These are phyloP conservation scores for Diprion similis DNA, from an alignment of 1,140 invertebrate genomes.

Conservation along the genomic window DNA sequence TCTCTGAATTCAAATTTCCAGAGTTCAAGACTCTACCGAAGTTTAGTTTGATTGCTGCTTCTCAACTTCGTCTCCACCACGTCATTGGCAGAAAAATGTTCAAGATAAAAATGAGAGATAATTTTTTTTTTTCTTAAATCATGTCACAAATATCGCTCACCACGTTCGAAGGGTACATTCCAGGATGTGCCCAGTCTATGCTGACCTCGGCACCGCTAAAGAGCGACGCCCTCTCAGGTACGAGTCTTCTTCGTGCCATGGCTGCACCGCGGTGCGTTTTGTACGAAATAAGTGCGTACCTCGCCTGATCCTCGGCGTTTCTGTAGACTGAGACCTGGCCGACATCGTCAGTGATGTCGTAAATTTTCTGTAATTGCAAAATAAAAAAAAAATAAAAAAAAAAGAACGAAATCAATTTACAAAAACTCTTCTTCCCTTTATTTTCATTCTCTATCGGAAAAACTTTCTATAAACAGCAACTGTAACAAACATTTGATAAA, in stretches of 20 bases:
- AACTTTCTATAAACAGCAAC: conserved; percentile 7
- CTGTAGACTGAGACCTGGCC: conserved; percentile 45
- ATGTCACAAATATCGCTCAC: conserved; percentile 35
- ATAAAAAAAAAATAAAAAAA: not conserved
- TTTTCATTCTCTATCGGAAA: not conserved
- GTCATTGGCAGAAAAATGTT: conserved; percentile 4
- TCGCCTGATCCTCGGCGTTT: conserved; percentile 24
- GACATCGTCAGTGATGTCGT: conserved; percentile 42
- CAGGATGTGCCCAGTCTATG: conserved; percentile 75
- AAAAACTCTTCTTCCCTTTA: not conserved
- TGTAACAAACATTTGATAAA: not conserved
- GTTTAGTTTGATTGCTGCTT: too few relatives aligned
- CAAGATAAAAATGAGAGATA: not conserved
- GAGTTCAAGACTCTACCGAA: too few relatives aligned
- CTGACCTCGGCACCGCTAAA: conserved; percentile 46
- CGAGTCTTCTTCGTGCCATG: conserved; percentile 71
- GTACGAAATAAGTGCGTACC: conserved; percentile 72
- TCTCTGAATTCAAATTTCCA: too few relatives aligned
- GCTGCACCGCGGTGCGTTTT: conserved; percentile 73
- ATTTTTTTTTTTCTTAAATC: not conserved
- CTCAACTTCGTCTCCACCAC: not conserved
- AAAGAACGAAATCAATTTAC: not conserved
- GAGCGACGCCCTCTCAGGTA: conserved; percentile 66
- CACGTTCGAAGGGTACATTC: conserved; percentile 42
- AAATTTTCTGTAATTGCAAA: conserved; percentile 42